A percentile compares a stretch with the other conserved stretches of the same genome.
These are phyloP conservation scores for Todiramphus saurophagus DNA, from an alignment of 2,113 vertebrate genomes.

Conservation along the genomic window DNA sequence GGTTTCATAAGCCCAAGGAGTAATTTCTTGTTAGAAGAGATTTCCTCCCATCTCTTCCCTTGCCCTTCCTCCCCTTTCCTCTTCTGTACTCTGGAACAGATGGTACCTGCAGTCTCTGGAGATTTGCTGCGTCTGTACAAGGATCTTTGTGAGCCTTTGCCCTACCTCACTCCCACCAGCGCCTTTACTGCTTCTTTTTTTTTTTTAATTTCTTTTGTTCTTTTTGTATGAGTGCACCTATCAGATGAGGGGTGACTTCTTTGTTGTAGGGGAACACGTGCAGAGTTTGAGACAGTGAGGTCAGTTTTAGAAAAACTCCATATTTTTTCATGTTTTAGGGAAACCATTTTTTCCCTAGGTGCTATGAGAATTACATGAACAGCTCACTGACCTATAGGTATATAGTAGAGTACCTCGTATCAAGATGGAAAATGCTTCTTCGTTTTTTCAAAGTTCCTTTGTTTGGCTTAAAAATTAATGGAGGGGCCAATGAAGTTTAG, in stretches of 20 bases:
- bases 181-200: background rate
- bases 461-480: background rate
- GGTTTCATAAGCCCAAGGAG: slow-evolving; percentile 8
- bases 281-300: background rate
- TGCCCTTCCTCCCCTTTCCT: slow-evolving; percentile 37
- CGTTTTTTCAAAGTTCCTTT: background rate
- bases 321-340: background rate
- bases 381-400: background rate
- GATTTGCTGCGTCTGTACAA: background rate
- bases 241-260: background rate
- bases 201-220: too few species aligned
- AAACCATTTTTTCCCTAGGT: background rate
- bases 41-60: slow-evolving; percentile 22
- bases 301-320: background rate
- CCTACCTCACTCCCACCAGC: background rate
- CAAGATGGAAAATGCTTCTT: background rate
- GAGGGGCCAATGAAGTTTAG: background rate
- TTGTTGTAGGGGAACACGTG: background rate
- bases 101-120: background rate
- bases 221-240: background rate
- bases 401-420: background rate
- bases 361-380: background rate
- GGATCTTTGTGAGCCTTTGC: slow-evolving; percentile 15
- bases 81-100: background rate
- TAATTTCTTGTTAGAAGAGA: slow-evolving; percentile 24